Evolutionary conservation across 2,797 vertebrate genomes (phyloP).

Genomic region (Gadopsis marmoratus): DNA sequence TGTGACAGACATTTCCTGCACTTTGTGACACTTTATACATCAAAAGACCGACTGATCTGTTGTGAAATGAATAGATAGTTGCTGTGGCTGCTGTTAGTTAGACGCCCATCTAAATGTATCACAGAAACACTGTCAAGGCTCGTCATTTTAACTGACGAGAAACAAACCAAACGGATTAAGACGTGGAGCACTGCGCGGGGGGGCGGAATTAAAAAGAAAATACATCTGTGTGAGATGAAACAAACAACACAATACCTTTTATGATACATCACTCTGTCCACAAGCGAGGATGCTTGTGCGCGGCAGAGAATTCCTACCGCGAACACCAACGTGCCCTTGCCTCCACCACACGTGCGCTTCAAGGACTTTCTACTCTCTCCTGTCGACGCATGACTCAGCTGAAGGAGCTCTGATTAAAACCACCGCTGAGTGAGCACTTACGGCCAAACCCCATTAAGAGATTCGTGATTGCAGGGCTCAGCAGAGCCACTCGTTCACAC

Average conservation of each 20-base stretch:
- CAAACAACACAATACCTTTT: not conserved
- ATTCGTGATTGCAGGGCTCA: conserved; percentile 64
- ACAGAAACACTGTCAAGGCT: not conserved
- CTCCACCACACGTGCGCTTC: conserved; percentile 31
- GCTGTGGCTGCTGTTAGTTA: not conserved
- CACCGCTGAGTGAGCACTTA: conserved; percentile 71
- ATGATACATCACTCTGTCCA: not conserved
- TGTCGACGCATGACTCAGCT: conserved; percentile 42
- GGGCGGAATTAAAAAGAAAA: not conserved
- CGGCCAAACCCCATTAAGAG: conserved; percentile 63
- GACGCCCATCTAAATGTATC: not conserved
- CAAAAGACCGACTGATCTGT: not conserved
- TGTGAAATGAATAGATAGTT: too few species aligned
- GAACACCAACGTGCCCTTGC: conserved; percentile 30
- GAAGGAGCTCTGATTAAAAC: conserved; percentile 68
- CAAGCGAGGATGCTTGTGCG: not conserved
- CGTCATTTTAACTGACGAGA: not conserved
- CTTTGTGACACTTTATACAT: not conserved
- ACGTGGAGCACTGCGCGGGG: not conserved
- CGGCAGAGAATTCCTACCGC: not conserved
- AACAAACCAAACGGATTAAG: not conserved
- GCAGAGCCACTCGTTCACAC: conserved; percentile 18
- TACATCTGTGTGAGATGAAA: not conserved
- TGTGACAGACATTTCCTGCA: not conserved
- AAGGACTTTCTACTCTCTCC: conserved; percentile 40